Conservation (phyloP, 2,113 vertebrate species). For the Amphiprion percula region DNA sequence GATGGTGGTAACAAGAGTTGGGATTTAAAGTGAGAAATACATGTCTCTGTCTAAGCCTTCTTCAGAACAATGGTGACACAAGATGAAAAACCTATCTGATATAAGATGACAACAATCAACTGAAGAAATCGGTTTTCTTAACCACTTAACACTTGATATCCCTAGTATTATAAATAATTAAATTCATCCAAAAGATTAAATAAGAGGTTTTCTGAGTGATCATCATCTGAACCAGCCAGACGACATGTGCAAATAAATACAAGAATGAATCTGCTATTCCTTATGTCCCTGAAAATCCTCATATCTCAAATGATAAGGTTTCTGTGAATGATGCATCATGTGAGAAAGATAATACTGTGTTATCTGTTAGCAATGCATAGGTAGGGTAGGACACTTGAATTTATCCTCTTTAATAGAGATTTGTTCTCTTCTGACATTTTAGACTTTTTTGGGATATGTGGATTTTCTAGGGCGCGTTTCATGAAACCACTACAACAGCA, state of each 20-base stretch:
- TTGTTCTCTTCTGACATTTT: constrained; percentile 14
- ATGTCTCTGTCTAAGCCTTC: constrained; percentile 13
- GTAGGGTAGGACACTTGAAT: constrained; percentile 43
- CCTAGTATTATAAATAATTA: constrained; percentile 67
- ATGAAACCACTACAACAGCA: constrained; percentile 33
- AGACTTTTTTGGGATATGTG: constrained; percentile 34
- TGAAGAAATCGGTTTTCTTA: not conserved
- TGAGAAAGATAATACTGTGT: constrained; percentile 22
- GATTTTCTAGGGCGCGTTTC: constrained; percentile 31
- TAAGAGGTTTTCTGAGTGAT: constrained; percentile 51
- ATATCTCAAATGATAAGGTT: constrained; percentile 31
- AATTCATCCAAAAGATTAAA: constrained; percentile 59
- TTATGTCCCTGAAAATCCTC: constrained; percentile 42
- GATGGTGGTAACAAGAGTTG: constrained; percentile 8
- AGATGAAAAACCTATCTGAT: constrained; percentile 10
- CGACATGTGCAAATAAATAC: constrained; percentile 75
- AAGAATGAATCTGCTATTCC: constrained; percentile 20
- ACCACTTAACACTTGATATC: constrained; percentile 24
- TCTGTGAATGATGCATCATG: constrained; percentile 20
- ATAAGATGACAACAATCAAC: constrained; percentile 12
- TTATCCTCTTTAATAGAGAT: not conserved
- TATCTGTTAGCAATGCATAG: constrained; percentile 44
- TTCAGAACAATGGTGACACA: constrained; percentile 4
- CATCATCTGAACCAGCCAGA: constrained; percentile 84
- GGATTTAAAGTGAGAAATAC: not conserved